Evolutionary conservation across 2,113 vertebrate species (phyloP).

Genomic region (Heliornis fulica): DNA sequence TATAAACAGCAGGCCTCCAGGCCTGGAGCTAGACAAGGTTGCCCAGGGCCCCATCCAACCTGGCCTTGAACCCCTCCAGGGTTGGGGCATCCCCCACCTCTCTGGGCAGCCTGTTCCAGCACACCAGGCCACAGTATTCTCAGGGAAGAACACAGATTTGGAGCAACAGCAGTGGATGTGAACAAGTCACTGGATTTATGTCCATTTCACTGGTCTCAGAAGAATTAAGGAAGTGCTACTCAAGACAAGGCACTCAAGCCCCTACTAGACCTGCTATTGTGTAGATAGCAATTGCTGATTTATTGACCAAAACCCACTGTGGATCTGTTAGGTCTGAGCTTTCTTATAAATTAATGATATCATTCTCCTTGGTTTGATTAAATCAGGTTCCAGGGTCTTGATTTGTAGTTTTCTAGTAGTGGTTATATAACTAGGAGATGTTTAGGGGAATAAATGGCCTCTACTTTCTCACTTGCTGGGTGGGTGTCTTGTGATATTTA

Average conservation of each 20-base stretch:
- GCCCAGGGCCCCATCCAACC: too few relatives aligned
- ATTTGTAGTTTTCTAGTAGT: not conserved
- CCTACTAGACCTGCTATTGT: not conserved
- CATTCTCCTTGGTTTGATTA: not conserved
- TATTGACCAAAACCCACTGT: not conserved
- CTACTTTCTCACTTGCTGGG: not conserved
- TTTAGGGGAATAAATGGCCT: not conserved
- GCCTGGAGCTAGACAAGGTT: too few relatives aligned
- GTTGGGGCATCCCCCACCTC: too few relatives aligned
- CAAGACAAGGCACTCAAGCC: not conserved
- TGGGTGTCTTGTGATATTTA: not conserved
- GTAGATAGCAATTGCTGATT: not conserved
- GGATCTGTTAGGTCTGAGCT: not conserved
- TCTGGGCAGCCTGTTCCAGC: too few relatives aligned
- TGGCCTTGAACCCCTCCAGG: too few relatives aligned
- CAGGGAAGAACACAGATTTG: not conserved
- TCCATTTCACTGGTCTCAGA: not conserved
- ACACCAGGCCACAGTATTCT: not conserved
- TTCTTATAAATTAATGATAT: not conserved
- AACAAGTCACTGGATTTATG: not conserved
- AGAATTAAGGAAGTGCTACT: not conserved
- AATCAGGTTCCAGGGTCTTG: not conserved
- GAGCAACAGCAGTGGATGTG: not conserved
- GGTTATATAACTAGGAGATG: not conserved
- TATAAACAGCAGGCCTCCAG: too few relatives aligned